Percentiles rank a stretch among this genome's conserved stretches.
Conservation (phyloP, 2,888 invertebrate genomes). For the Parnassius mnemosyne region DNA sequence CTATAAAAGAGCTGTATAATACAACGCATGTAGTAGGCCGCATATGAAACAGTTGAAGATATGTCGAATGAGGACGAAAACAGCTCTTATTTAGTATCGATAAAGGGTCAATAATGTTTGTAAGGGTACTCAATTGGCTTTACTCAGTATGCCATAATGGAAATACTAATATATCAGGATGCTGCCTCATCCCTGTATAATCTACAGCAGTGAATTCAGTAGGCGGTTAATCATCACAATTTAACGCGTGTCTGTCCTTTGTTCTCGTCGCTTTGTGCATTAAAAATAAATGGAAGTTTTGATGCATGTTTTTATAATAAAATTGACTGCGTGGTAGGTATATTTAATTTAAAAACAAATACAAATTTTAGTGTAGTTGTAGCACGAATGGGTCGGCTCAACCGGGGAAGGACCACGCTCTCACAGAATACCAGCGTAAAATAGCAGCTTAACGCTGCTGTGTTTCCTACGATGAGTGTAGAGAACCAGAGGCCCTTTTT, state of each 20-base stretch:
- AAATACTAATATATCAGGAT: constrained; percentile 12
- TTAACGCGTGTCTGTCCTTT: constrained; percentile 30
- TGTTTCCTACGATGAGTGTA: too few relatives aligned
- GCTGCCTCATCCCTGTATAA: constrained; percentile 11
- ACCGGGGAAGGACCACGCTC: too few relatives aligned
- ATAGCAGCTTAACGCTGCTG: too few relatives aligned
- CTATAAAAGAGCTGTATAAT: constrained; percentile 13
- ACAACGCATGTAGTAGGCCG: background rate
- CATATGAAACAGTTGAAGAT: constrained; percentile 5
- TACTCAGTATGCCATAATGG: constrained; percentile 13
- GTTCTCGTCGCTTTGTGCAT: constrained; percentile 20
- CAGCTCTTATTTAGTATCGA: constrained; percentile 2
- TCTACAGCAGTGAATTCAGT: constrained; percentile 16
- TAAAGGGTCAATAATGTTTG: constrained; percentile 17
- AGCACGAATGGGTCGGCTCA: too few relatives aligned
- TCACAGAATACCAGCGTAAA: too few relatives aligned
- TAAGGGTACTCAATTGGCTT: constrained; percentile 4
- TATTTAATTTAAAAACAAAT: too few relatives aligned
- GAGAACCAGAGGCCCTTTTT: too few relatives aligned
- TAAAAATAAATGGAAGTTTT: background rate
- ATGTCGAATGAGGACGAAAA: constrained; percentile 4
- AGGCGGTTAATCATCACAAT: constrained; percentile 15
- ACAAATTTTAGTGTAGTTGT: too few relatives aligned
- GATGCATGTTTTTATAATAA: background rate
- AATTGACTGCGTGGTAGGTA: too few relatives aligned